Conservation (phyloP, 2,113 vertebrate genomes). For the Hydrochoerus hydrochaeris region DNA sequence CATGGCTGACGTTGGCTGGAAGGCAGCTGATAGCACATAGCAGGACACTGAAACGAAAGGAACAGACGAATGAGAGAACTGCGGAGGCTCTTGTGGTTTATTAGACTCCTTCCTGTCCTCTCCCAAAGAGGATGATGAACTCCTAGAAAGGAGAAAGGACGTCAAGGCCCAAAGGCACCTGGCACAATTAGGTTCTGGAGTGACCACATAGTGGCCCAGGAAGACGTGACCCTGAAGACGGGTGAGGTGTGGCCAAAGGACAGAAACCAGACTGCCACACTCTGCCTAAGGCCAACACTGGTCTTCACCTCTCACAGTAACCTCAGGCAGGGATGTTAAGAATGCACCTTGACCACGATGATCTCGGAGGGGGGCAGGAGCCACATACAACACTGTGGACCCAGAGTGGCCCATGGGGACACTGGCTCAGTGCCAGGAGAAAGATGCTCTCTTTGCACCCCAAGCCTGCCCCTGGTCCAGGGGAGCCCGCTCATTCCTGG, state of each 20-base stretch:
- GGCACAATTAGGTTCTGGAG: background rate
- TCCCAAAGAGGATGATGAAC: background rate
- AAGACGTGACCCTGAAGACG: background rate
- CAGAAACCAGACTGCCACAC: background rate
- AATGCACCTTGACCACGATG: background rate
- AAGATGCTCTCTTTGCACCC: background rate
- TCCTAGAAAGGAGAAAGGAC: background rate
- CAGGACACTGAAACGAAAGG: background rate
- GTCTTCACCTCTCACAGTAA: background rate
- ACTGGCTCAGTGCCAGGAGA: background rate
- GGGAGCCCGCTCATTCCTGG: background rate
- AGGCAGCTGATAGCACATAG: background rate
- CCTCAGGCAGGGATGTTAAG: background rate
- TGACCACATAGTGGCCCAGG: background rate
- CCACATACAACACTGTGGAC: background rate
- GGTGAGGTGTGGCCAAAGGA: background rate
- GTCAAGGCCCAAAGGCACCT: background rate
- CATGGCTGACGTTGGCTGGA: background rate
- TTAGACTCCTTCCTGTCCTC: fast-evolving
- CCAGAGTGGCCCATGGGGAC: background rate
- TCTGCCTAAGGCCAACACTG: background rate
- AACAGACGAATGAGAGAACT: background rate
- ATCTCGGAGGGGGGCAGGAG: background rate
- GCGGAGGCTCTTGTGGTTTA: background rate
- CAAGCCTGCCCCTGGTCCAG: background rate